phyloP scores from a whole-genome alignment of 2,113 vertebrate species.

The Corythaeola cristata region DNA sequence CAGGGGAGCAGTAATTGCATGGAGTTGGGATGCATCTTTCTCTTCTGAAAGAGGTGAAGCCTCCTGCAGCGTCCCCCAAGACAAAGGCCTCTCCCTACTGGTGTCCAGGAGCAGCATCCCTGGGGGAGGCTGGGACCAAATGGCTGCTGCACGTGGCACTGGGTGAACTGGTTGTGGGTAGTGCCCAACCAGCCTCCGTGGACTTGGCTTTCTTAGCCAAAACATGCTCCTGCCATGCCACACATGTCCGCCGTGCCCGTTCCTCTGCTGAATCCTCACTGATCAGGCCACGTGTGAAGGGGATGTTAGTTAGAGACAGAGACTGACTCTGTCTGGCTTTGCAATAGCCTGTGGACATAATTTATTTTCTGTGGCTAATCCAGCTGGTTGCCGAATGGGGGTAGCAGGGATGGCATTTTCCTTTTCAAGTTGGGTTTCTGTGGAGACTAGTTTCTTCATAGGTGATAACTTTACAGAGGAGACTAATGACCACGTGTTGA shows the following conservation, averaged over 20 bases:
- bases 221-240: rapidly evolving
- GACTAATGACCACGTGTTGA: neutral
- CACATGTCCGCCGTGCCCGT: rapidly evolving
- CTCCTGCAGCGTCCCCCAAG: rapidly evolving
- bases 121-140: neutral
- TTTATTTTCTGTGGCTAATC: neutral
- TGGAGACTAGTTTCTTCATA: neutral
- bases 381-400: neutral
- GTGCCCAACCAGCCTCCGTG: neutral
- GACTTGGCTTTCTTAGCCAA: neutral
- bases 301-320: neutral
- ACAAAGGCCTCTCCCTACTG: rapidly evolving
- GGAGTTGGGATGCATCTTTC: rapidly evolving
- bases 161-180: neutral
- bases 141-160: neutral
- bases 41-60: neutral
- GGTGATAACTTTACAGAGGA: slow-evolving; percentile 33
- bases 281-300: rapidly evolving
- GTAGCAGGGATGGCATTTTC: neutral
- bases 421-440: neutral
- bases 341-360: neutral
- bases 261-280: neutral
- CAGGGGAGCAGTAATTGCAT: rapidly evolving
- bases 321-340: neutral
- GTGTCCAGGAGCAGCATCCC: neutral